phyloP scores from a whole-genome alignment of 2,888 invertebrate genomes.

The Adelognathus sp. region DNA sequence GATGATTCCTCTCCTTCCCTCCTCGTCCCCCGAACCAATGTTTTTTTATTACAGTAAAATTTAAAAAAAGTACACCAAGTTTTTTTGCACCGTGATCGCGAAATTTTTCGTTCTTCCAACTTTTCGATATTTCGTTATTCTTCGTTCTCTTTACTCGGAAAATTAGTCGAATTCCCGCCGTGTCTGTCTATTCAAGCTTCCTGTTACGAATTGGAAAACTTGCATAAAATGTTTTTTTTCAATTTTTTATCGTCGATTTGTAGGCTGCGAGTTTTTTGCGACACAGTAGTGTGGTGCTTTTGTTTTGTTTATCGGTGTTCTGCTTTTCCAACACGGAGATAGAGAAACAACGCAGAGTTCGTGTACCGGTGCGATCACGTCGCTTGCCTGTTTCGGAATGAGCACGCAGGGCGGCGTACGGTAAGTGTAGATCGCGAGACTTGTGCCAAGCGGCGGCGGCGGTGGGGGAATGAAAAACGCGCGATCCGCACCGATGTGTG shows the following conservation, averaged over 20 bases:
- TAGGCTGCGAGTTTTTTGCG: too few species aligned
- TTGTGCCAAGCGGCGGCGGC: too few species aligned
- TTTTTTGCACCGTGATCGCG: too few species aligned
- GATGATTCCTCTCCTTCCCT: background rate
- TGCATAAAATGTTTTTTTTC: background rate
- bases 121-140: background rate
- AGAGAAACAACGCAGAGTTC: slow-evolving; percentile 58
- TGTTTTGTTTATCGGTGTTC: slow-evolving; percentile 49
- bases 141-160: background rate
- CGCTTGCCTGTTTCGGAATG: slow-evolving; percentile 77
- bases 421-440: slow-evolving; percentile 65
- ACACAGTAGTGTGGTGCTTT: background rate
- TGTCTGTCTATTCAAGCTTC: too few species aligned
- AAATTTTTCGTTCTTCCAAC: background rate
- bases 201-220: background rate
- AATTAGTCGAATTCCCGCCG: background rate
- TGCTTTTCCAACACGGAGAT: slow-evolving; percentile 66
- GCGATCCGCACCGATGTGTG: slow-evolving; percentile 16
- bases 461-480: slow-evolving; percentile 67
- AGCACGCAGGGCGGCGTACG: slow-evolving; percentile 74
- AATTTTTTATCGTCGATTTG: background rate
- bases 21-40: background rate
- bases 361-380: slow-evolving; percentile 68
- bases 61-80: too few species aligned
- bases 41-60: too few species aligned